Percentiles rank a stretch among this genome's conserved stretches.
These are phyloP conservation scores for Azorinus chamasolen DNA, from an alignment of 2,888 invertebrate species.

Conservation along the genomic window DNA sequence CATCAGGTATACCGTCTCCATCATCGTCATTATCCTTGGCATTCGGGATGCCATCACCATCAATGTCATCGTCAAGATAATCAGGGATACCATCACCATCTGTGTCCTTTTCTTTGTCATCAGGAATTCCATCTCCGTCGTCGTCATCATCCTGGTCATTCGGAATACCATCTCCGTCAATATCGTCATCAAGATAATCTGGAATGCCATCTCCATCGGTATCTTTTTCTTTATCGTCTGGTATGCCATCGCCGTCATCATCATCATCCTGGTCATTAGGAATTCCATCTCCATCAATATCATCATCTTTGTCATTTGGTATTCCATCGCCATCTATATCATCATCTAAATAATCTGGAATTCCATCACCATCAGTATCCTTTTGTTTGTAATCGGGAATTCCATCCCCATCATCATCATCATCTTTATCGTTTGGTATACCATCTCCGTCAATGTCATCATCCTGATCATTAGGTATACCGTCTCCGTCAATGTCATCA, in stretches of 20 bases:
- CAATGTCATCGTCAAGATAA: constrained; percentile 76
- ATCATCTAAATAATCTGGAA: constrained; percentile 79
- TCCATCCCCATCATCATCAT: constrained; percentile 81
- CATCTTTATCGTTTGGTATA: constrained; percentile 73
- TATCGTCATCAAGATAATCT: constrained; percentile 77
- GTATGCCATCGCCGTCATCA: constrained; percentile 77
- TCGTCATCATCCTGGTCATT: constrained; percentile 76
- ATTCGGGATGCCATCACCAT: constrained; percentile 82
- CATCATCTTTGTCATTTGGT: constrained; percentile 74
- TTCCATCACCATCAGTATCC: constrained; percentile 81
- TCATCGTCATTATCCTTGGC: constrained; percentile 78
- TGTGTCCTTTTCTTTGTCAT: constrained; percentile 74
- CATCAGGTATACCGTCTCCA: constrained; percentile 82
- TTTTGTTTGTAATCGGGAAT: constrained; percentile 81
- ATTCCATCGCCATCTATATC: constrained; percentile 80
- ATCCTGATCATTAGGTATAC: constrained; percentile 74
- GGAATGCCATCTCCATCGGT: constrained; percentile 80
- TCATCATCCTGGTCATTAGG: constrained; percentile 75
- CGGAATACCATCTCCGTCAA: constrained; percentile 83
- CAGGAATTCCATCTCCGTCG: constrained; percentile 80
- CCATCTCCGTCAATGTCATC: constrained; percentile 76
- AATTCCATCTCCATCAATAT: constrained; percentile 81
- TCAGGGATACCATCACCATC: constrained; percentile 85
- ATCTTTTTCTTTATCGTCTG: constrained; percentile 76
- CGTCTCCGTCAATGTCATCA: constrained; percentile 78